phyloP scores from a whole-genome alignment of 2,888 invertebrate genomes.

The Ennomos erosarius region DNA sequence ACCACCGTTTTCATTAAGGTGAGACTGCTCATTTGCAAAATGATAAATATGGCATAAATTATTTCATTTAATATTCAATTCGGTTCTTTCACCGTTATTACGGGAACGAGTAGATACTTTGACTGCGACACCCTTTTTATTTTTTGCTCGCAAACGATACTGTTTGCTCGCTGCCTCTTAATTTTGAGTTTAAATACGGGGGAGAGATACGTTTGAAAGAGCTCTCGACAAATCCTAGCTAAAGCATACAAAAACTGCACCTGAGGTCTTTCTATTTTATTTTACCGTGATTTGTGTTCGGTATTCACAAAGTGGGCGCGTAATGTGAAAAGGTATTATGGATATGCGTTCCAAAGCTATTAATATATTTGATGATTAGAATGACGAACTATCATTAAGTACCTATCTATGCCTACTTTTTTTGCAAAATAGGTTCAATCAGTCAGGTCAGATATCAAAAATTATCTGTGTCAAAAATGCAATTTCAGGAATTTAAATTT shows the following conservation, averaged over 20 bases:
- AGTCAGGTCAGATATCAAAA: no score
- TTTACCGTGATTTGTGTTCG: constrained; percentile 7
- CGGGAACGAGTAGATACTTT: constrained; percentile 73
- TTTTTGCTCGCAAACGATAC: constrained; percentile 69
- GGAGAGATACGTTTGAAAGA: constrained; percentile 71
- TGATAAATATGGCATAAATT: constrained; percentile 86
- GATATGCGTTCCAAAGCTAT: no score
- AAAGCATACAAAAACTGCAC: constrained; percentile 49
- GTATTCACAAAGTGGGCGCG: no score
- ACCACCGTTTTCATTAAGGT: constrained; percentile 82
- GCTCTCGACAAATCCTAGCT: constrained; percentile 67
- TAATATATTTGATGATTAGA: no score
- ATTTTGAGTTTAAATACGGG: constrained; percentile 81
- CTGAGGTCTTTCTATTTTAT: constrained; percentile 48
- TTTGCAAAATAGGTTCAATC: no score
- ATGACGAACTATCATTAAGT: no score
- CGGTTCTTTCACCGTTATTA: constrained; percentile 78
- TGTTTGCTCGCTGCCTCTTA: constrained; percentile 79
- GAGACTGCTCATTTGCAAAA: constrained; percentile 84
- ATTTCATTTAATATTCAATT: constrained; percentile 86
- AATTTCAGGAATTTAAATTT: no score
- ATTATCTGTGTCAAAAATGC: no score
- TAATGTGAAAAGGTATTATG: no score
- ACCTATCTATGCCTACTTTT: no score
- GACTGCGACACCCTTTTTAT: constrained; percentile 76